phyloP scores from a whole-genome alignment of 2,888 invertebrate species.

The Thymelicus lineola region DNA sequence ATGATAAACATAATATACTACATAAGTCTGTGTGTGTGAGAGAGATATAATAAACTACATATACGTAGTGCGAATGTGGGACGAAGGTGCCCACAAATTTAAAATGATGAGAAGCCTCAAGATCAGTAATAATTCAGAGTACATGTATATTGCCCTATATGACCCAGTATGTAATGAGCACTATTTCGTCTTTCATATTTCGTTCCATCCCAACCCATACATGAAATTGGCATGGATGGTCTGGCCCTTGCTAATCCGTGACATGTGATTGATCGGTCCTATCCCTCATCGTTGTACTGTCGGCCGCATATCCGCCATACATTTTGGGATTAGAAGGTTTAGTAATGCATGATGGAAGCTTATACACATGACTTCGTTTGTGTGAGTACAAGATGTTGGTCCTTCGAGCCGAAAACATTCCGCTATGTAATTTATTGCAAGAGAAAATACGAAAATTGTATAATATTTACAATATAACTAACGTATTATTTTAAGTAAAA shows the following conservation, averaged over 20 bases:
- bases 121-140: too few relatives aligned
- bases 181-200: slow-evolving; percentile 2
- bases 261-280: slow-evolving; percentile 21
- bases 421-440: not conserved
- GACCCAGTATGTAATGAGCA: too few relatives aligned
- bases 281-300: slow-evolving; percentile 17
- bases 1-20: too few relatives aligned
- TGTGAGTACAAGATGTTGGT: not conserved
- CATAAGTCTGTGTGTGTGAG: too few relatives aligned
- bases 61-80: too few relatives aligned
- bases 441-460: not conserved
- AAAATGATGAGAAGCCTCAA: too few relatives aligned
- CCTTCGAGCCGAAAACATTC: not conserved
- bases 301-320: slow-evolving; percentile 11
- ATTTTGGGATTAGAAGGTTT: slow-evolving; percentile 19
- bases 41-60: too few relatives aligned
- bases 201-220: not conserved
- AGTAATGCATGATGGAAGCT: slow-evolving; percentile 7
- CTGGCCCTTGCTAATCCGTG: slow-evolving; percentile 19
- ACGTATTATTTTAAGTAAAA: too few relatives aligned
- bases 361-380: slow-evolving; percentile 1
- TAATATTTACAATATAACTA: too few relatives aligned
- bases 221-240: slow-evolving; percentile 6
- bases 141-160: too few relatives aligned
- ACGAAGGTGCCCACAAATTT: too few relatives aligned